Base-by-base conservation (phyloP, 2,113 vertebrate genomes). In the Corvus hawaiiensis region DNA sequence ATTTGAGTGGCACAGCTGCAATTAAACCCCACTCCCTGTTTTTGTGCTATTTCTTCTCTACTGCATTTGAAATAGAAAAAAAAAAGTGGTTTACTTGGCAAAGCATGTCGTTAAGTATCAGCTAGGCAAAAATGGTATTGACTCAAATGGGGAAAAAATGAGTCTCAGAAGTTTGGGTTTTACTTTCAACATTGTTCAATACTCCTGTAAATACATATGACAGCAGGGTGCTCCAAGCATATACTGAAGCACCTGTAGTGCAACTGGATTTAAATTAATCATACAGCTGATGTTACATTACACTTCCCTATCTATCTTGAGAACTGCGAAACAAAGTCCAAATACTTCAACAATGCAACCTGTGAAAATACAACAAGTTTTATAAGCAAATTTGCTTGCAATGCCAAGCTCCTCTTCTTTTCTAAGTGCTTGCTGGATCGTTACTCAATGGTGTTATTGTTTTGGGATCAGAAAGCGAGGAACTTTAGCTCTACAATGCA, bases 391-490 rank as follows among this genome's bases (percentile, higher is more conserved):
- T 79, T 35, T 82, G 39, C 54, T 61, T 76, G 74, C 67, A 69
- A 2, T 64, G 77, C 74, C 67, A 62, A 89, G 58, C 32, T 84
- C 37, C 33, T 95, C 19, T 9, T 89, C 67, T 55, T 87, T 82
- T 82, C 19, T 35, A 64, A 88, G 41, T 49, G 63, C 58, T 27
- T 62, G 75, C 43, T 86, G 72, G 58, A 69, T 87, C 11, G 22
- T 62, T 79, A 79, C 64, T 94, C 71, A 91, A 85, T 68, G 51
- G 67, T 74, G 92, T 93, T 90, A 87, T 94, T 95, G 89, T 90
- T 85, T 89, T 3, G 39, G 62, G 74, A 92, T 87, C 73, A 95
- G 72, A 77, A 93, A 95, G 93, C 3, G 21, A 79, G 67, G 68
- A 33, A 41, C 44, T 91, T 78, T 49, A 84, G 72, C 80, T 89